Percentiles rank a stretch among this genome's conserved stretches.
Evolutionary conservation across 1,140 invertebrate genomes (phyloP).

Genomic region (Lucilia sericata): DNA sequence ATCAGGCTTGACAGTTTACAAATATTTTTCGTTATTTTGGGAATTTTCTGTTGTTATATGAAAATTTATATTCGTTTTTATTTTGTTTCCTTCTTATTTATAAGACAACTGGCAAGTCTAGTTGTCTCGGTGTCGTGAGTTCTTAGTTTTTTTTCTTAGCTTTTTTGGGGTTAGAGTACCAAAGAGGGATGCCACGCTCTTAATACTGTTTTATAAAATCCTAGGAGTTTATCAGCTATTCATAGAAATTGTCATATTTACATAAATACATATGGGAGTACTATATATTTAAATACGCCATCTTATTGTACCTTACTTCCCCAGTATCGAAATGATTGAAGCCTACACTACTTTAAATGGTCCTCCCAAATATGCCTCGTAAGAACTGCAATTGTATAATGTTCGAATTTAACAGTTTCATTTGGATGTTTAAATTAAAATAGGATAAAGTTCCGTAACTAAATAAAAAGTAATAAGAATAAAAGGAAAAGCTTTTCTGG

Average conservation of each 20-base stretch:
- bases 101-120: constrained; percentile 23
- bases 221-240: background rate
- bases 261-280: background rate
- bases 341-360: no score
- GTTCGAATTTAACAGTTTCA: no score
- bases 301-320: no score
- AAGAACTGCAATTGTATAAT: no score
- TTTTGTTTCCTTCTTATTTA: background rate
- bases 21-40: constrained; percentile 21
- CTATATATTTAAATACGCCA: no score
- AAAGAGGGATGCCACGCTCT: background rate
- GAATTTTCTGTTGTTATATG: constrained; percentile 3
- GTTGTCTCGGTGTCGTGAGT: constrained; percentile 10
- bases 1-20: constrained; percentile 28
- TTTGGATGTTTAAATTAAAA: no score
- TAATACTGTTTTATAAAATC: no score
- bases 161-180: background rate
- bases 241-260: background rate
- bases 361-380: no score
- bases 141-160: background rate
- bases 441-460: no score
- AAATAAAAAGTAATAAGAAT: no score
- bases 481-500: no score
- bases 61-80: constrained; percentile 7
- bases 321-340: no score